Conservation (phyloP, 1,140 invertebrate genomes). For the Tachypleus tridentatus region DNA sequence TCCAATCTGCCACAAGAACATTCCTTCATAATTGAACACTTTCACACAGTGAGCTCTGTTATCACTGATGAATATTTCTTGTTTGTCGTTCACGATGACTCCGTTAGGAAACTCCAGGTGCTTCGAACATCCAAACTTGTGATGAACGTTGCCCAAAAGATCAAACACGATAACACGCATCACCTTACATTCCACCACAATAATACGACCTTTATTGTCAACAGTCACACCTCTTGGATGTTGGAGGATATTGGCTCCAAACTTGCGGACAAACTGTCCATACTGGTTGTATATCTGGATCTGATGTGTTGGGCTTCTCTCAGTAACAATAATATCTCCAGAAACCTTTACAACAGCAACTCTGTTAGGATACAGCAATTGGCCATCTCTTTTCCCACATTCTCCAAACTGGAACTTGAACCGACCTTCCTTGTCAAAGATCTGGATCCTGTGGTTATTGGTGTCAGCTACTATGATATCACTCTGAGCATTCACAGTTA, state of each 20-base stretch:
- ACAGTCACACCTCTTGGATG: slow-evolving; percentile 95
- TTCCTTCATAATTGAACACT: slow-evolving; percentile 97
- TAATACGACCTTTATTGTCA: slow-evolving; percentile 92
- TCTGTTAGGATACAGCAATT: slow-evolving; percentile 93
- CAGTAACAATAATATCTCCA: slow-evolving; percentile 97
- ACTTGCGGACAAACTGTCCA: slow-evolving; percentile 96
- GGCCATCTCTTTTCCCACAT: slow-evolving; percentile 82
- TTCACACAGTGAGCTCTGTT: slow-evolving; percentile 98
- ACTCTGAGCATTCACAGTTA: slow-evolving; percentile 97
- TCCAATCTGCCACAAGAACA: slow-evolving; percentile 91
- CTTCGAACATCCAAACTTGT: slow-evolving; percentile 74
- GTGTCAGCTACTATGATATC: slow-evolving; percentile 99
- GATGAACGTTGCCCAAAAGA: slow-evolving; percentile 86
- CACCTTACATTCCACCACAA: slow-evolving; percentile 98
- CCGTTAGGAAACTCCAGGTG: slow-evolving; percentile 48
- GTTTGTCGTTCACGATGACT: slow-evolving; percentile 53
- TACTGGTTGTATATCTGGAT: slow-evolving; percentile 99
- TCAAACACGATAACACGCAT: slow-evolving; percentile 99
- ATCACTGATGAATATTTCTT: slow-evolving; percentile 99
- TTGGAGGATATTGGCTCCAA: slow-evolving; percentile 95
- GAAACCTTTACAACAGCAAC: slow-evolving; percentile 94
- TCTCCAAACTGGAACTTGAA: slow-evolving; percentile 99
- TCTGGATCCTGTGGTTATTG: slow-evolving; percentile 97
- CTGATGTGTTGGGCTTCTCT: slow-evolving; percentile 87
- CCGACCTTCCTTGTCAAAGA: slow-evolving; percentile 97